These are phyloP conservation scores for Calephelis nemesis DNA, from an alignment of 1,140 invertebrate genomes.

Conservation along the genomic window DNA sequence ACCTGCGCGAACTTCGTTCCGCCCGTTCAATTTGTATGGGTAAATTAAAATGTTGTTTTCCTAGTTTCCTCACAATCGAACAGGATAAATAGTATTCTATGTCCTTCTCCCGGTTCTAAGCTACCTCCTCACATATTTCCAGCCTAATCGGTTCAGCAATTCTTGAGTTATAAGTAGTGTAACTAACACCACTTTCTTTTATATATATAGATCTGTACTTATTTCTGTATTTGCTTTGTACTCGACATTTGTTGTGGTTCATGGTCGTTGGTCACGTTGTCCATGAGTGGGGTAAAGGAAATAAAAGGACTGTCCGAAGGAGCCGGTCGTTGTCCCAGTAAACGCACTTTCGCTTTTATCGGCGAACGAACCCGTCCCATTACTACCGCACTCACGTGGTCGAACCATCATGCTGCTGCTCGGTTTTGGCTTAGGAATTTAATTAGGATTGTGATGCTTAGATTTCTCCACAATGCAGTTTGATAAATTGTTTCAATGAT, in stretches of 20 bases:
- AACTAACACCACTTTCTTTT: no score
- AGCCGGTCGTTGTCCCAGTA: conserved; percentile 77
- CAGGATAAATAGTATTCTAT: no score
- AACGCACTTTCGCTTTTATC: conserved; percentile 77
- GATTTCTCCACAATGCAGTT: conserved; percentile 61
- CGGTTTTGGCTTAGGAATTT: conserved; percentile 60
- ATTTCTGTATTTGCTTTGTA: conserved; percentile 23
- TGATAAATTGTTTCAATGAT: no score
- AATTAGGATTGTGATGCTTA: conserved; percentile 63
- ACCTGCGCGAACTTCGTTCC: no score
- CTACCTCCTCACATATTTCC: no score
- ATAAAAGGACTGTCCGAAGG: conserved; percentile 54
- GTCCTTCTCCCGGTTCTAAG: no score
- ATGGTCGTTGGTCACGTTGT: conserved; percentile 6
- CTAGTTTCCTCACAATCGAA: no score
- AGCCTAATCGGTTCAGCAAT: no score
- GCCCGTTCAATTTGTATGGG: no score
- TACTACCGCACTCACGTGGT: conserved; percentile 71
- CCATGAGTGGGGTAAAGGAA: conserved; percentile 56
- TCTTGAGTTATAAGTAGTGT: no score
- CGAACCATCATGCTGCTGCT: conserved; percentile 64
- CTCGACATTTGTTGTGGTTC: conserved; percentile 1
- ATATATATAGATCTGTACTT: no score
- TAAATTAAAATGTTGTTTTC: no score
- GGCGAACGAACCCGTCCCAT: conserved; percentile 75